Evolutionary conservation across 2,113 vertebrate genomes (phyloP).

Genomic region (Nansenia antarctica): DNA sequence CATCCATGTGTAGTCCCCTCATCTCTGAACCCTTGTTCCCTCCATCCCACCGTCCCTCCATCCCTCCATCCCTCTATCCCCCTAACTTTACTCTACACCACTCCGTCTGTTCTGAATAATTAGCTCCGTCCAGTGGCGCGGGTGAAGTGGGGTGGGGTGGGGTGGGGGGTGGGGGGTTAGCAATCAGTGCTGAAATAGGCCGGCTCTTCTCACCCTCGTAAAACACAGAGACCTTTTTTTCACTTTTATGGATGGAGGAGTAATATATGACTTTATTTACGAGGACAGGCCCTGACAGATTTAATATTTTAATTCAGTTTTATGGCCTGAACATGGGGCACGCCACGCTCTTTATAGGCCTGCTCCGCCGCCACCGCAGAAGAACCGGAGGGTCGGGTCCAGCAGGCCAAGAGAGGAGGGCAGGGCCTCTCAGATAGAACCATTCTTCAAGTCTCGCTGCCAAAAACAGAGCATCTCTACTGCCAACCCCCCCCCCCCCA

Average conservation of each 20-base stretch:
- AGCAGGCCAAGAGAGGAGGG: conserved; percentile 33
- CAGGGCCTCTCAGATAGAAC: conserved; percentile 39
- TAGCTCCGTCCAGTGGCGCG: conserved; percentile 59
- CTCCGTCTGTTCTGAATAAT: conserved; percentile 53
- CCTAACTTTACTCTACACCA: conserved; percentile 35
- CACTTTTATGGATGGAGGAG: conserved; percentile 70
- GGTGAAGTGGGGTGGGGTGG: conserved; percentile 46
- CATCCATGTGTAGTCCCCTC: not conserved
- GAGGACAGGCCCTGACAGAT: conserved; percentile 75
- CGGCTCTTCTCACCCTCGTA: conserved; percentile 52
- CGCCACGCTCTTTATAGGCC: conserved; percentile 68
- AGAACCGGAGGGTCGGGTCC: conserved; percentile 39
- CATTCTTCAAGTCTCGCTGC: conserved; percentile 51
- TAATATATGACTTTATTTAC: conserved; percentile 78
- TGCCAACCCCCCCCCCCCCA: conserved; percentile 24
- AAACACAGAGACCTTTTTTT: conserved; percentile 65
- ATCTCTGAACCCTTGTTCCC: not conserved
- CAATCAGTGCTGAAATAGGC: conserved; percentile 53
- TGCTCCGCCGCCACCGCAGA: conserved; percentile 32
- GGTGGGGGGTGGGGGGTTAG: conserved; percentile 45
- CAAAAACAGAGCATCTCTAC: conserved; percentile 57
- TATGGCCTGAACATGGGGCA: conserved; percentile 70
- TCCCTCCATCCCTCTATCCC: conserved; percentile 14
- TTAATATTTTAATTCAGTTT: conserved; percentile 85
- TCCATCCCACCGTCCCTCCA: not conserved